Evolutionary conservation across 1,140 invertebrate genomes (phyloP).

Genomic region (Drosophila melanica): DNA sequence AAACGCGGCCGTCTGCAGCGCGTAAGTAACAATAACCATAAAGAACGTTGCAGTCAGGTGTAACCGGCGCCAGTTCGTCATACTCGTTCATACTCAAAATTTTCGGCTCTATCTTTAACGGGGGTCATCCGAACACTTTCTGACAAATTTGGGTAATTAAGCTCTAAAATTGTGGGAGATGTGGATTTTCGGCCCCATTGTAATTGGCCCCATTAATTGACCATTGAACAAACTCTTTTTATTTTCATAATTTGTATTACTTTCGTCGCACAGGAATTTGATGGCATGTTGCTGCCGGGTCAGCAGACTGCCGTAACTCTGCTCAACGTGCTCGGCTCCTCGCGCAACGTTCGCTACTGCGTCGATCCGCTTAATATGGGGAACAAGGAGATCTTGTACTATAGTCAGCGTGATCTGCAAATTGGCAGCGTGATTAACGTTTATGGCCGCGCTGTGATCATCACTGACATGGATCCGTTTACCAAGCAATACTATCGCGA

Average conservation of each 20-base stretch:
- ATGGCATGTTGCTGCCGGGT: conserved; percentile 86
- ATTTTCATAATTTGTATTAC: background rate
- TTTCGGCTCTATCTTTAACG: too few relatives aligned
- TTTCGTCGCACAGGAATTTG: conserved; percentile 56
- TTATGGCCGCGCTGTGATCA: conserved; percentile 91
- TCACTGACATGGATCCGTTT: conserved; percentile 90
- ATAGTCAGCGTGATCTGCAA: conserved; percentile 87
- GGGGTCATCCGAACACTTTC: too few relatives aligned
- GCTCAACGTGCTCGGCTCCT: conserved; percentile 89
- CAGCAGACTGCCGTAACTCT: conserved; percentile 87
- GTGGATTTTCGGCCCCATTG: too few relatives aligned
- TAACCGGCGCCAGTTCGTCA: too few relatives aligned
- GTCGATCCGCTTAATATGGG: conserved; percentile 86
- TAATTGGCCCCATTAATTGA: too few relatives aligned
- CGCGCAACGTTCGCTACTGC: conserved; percentile 86
- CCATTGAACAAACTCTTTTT: too few relatives aligned
- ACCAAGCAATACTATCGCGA: conserved; percentile 94
- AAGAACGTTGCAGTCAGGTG: too few relatives aligned
- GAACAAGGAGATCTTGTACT: conserved; percentile 85
- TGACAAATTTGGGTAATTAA: too few relatives aligned
- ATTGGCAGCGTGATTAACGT: conserved; percentile 92
- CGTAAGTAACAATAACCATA: conserved; percentile 60
- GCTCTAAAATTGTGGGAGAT: too few relatives aligned
- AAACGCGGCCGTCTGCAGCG: conserved; percentile 91
- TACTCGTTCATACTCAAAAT: too few relatives aligned